A percentile compares a stretch with the other conserved stretches of the same genome.
These are phyloP conservation scores for Corticium candelabrum DNA, from an alignment of 37 sponge, comb jelly and placozoan genomes.

Conservation along the genomic window DNA sequence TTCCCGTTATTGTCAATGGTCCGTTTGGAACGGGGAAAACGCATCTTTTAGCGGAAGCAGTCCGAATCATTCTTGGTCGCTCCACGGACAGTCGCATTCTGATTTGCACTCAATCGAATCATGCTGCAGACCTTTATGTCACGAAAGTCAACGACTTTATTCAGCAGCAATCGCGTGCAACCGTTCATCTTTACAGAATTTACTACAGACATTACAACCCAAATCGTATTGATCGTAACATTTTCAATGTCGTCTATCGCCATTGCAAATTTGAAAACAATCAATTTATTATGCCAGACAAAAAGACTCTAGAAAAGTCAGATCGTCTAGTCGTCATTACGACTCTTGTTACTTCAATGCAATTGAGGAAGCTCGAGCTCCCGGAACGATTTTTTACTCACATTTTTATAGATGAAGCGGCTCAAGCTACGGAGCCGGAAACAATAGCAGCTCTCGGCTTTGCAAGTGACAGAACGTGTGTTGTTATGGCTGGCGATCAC, in stretches of 20 bases:
- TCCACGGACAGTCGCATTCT: neutral
- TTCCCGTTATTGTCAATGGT: neutral
- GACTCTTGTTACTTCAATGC: neutral
- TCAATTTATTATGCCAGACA: neutral
- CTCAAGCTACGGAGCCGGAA: neutral
- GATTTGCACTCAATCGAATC: neutral
- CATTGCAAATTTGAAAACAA: too few species aligned
- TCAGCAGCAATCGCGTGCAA: too few species aligned
- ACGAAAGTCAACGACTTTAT: conserved; percentile 2
- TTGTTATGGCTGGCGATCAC: conserved; percentile 2
- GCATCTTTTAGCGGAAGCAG: neutral
- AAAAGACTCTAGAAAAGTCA: neutral
- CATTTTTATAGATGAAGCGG: neutral
- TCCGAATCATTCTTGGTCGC: neutral
- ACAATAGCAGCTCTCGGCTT: neutral
- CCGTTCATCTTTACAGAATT: too few species aligned
- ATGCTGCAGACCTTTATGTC: neutral
- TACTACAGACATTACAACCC: too few species aligned
- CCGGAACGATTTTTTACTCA: neutral
- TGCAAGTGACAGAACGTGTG: neutral
- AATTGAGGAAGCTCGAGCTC: neutral
- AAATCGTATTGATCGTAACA: too few species aligned
- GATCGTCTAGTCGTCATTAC: neutral
- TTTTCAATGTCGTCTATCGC: too few species aligned
- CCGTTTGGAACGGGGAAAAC: conserved; percentile 1